phyloP scores from a whole-genome alignment of 2,113 vertebrate species.

The Oncorhynchus keta region DNA sequence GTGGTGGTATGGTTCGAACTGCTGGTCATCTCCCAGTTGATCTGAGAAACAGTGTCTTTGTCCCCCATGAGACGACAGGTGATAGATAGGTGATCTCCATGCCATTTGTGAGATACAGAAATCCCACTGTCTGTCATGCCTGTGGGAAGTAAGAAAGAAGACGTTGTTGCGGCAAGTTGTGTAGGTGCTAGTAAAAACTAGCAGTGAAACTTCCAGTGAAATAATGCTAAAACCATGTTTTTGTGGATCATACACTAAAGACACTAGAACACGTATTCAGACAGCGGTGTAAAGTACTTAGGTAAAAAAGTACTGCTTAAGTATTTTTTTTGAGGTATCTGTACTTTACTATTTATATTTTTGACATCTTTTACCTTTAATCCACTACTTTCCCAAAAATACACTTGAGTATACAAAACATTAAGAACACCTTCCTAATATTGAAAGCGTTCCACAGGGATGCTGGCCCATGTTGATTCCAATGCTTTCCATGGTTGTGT shows the following conservation, averaged over 20 bases:
- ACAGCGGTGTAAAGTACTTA: background rate
- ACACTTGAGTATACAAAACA: background rate
- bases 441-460: too few species aligned
- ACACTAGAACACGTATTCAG: background rate
- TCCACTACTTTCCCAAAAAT: background rate
- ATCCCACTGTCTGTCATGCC: constrained; percentile 30
- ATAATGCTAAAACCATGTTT: too few species aligned
- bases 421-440: too few species aligned
- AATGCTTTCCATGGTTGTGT: too few species aligned
- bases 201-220: background rate
- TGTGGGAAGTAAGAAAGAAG: background rate
- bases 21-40: constrained; percentile 45
- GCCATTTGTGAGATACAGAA: constrained; percentile 12
- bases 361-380: too few species aligned
- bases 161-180: background rate
- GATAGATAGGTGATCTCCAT: constrained; percentile 2
- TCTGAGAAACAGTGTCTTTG: constrained; percentile 37
- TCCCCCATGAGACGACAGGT: constrained; percentile 35
- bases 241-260: too few species aligned
- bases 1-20: constrained; percentile 23
- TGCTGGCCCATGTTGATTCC: too few species aligned
- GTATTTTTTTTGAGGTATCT: too few species aligned
- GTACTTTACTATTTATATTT: too few species aligned
- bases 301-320: too few species aligned
- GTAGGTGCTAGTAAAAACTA: background rate